Percentiles rank a stretch among this genome's conserved stretches.
Evolutionary conservation across 2,888 invertebrate genomes (phyloP).

Genomic region (Ophraella communa): DNA sequence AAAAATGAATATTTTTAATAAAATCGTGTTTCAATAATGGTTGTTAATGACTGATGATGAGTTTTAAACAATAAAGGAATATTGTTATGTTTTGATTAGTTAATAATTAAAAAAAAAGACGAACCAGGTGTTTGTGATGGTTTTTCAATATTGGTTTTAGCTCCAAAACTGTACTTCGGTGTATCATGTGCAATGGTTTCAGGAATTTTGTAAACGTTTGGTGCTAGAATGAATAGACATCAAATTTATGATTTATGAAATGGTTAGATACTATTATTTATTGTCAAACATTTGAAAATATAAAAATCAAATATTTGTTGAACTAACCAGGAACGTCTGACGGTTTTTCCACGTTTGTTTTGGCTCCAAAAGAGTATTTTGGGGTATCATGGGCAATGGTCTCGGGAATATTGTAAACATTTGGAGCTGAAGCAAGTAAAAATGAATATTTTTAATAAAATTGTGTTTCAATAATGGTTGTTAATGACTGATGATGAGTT

Average conservation of each 20-base stretch:
- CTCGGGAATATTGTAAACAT: slow-evolving; percentile 64
- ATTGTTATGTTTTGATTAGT: too few relatives aligned
- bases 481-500: too few relatives aligned
- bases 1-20: neutral
- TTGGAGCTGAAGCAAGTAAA: slow-evolving; percentile 59
- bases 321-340: slow-evolving; percentile 68
- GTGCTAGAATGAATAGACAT: neutral
- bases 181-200: slow-evolving; percentile 64
- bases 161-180: slow-evolving; percentile 72
- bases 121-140: slow-evolving; percentile 57
- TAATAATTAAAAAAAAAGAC: neutral
- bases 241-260: too few relatives aligned
- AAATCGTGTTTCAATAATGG: too few relatives aligned
- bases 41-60: too few relatives aligned
- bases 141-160: slow-evolving; percentile 66
- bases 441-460: neutral
- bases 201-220: slow-evolving; percentile 59
- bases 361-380: slow-evolving; percentile 74
- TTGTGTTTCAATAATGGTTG: too few relatives aligned
- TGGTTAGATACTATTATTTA: too few relatives aligned
- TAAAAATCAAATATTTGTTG: neutral
- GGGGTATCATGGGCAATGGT: slow-evolving; percentile 60
- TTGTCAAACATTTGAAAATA: too few relatives aligned
- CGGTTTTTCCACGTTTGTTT: slow-evolving; percentile 66
- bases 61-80: too few relatives aligned